Percentiles rank a stretch among this genome's conserved stretches.
These are phyloP conservation scores for Fukomys damarensis DNA, from an alignment of 2,113 vertebrate genomes.

Conservation along the genomic window DNA sequence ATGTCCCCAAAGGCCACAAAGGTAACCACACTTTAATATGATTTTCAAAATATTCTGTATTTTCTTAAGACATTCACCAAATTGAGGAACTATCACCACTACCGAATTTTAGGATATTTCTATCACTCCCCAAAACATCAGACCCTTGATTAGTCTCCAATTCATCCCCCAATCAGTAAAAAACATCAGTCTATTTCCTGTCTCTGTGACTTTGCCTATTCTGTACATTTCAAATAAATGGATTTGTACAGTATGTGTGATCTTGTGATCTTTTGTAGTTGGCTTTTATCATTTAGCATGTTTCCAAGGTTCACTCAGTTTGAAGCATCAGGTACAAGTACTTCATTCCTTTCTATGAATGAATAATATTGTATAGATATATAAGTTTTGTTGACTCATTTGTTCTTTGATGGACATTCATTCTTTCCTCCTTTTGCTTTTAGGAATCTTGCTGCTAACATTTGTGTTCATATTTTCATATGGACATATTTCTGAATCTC, in stretches of 20 bases:
- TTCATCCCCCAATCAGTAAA: too few relatives aligned
- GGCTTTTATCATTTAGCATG: not conserved
- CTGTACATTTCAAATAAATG: not conserved
- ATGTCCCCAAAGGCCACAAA: not conserved
- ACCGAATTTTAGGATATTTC: constrained; percentile 10
- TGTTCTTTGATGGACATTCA: not conserved
- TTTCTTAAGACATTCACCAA: not conserved
- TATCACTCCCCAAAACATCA: not conserved
- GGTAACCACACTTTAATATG: not conserved
- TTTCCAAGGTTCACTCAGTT: not conserved
- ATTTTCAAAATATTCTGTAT: not conserved
- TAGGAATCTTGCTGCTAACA: not conserved
- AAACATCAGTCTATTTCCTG: not conserved
- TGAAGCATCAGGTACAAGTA: not conserved
- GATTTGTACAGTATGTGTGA: not conserved
- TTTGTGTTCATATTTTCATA: not conserved
- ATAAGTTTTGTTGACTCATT: not conserved
- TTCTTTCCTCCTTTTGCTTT: not conserved
- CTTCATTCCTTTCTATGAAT: not conserved
- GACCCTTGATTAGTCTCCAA: not conserved
- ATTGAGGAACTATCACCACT: not conserved
- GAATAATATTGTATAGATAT: not conserved
- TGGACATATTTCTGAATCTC: not conserved
- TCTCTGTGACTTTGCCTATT: not conserved
- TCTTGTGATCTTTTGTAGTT: not conserved